These are phyloP conservation scores for Chrysolina haemoptera DNA, from an alignment of 2,888 invertebrate genomes.

Conservation along the genomic window DNA sequence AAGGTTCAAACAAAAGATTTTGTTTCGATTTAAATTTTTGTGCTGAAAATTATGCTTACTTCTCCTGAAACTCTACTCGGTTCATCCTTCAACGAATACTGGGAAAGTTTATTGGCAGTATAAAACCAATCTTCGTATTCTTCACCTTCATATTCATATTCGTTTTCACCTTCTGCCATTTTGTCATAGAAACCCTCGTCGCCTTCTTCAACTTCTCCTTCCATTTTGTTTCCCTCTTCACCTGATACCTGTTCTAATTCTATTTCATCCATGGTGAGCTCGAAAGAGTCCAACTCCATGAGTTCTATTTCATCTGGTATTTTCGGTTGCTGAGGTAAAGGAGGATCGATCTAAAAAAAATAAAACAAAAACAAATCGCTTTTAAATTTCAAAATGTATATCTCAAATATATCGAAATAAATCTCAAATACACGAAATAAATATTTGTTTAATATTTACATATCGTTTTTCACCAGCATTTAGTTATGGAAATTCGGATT, in stretches of 20 bases:
- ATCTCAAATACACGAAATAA: too few species aligned
- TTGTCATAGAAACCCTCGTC: conserved; percentile 31
- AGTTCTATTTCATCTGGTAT: conserved; percentile 60
- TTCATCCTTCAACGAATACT: conserved; percentile 48
- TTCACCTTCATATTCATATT: conserved; percentile 36
- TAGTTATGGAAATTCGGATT: too few species aligned
- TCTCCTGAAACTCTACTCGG: conserved; percentile 50
- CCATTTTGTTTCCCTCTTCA: conserved; percentile 52
- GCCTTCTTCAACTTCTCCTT: conserved; percentile 52
- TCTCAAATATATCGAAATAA: too few species aligned
- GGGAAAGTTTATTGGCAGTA: conserved; percentile 50
- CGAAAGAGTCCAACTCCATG: conserved; percentile 64
- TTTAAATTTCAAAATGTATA: too few species aligned
- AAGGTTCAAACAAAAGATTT: too few species aligned
- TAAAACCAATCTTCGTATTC: conserved; percentile 56
- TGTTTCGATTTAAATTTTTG: too few species aligned
- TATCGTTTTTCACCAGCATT: too few species aligned
- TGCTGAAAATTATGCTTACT: conserved; percentile 33
- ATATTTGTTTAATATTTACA: too few species aligned
- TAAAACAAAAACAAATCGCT: background rate
- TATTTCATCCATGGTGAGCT: conserved; percentile 64
- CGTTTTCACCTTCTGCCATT: conserved; percentile 30
- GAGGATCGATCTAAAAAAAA: conserved; percentile 58
- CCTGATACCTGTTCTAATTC: conserved; percentile 55
- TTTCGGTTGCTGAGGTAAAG: conserved; percentile 69